Percentiles rank a stretch among this genome's conserved stretches.
These are phyloP conservation scores for Clarias fuscus DNA, from an alignment of 2,797 vertebrate species.

Conservation along the genomic window DNA sequence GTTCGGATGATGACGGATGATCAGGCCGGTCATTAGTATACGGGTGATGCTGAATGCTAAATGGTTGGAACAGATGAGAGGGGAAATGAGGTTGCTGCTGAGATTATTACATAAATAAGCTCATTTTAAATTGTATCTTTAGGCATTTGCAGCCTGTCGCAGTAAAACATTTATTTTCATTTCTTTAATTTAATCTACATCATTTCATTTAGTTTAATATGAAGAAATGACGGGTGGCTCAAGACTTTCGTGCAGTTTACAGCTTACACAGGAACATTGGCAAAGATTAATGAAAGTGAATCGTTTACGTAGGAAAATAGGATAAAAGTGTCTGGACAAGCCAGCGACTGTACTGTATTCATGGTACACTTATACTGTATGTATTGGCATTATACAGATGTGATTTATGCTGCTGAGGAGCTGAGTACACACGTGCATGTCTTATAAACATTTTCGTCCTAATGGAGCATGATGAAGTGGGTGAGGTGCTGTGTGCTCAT, in stretches of 20 bases:
- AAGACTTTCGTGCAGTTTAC: background rate
- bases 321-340: conserved; percentile 1
- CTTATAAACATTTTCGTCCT: background rate
- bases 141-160: no score
- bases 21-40: no score
- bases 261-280: background rate
- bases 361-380: background rate
- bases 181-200: no score
- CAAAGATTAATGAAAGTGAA: conserved; percentile 15
- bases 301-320: background rate
- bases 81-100: no score
- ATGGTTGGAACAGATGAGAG: no score
- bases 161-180: no score
- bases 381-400: background rate
- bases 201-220: no score
- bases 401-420: conserved; percentile 2
- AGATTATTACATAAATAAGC: no score
- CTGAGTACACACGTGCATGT: background rate
- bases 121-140: no score
- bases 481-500: background rate
- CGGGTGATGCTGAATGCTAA: no score
- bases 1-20: no score
- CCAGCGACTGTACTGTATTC: conserved; percentile 1
- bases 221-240: no score
- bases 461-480: background rate